These are phyloP conservation scores for Cephus pulcher DNA, from an alignment of 2,888 invertebrate species.

Conservation along the genomic window DNA sequence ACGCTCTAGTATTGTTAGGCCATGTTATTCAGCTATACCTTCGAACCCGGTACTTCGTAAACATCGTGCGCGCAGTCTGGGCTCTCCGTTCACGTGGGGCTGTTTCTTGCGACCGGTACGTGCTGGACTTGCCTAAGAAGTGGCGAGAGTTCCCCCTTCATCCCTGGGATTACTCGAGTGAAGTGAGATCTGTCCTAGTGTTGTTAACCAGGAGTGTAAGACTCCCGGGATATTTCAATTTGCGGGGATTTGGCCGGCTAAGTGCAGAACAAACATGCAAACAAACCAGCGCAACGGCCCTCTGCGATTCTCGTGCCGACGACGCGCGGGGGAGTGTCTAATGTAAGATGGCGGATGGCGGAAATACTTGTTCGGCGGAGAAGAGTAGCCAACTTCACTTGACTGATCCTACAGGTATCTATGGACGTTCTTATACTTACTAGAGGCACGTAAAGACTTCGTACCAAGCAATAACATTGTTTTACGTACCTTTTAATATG, in stretches of 20 bases:
- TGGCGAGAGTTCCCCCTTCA: slow-evolving; percentile 22
- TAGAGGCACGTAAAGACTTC: not conserved
- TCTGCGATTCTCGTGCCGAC: not conserved
- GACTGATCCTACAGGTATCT: not conserved
- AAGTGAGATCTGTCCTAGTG: slow-evolving; percentile 53
- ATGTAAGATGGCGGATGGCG: not conserved
- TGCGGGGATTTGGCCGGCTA: slow-evolving; percentile 49
- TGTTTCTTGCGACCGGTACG: slow-evolving; percentile 16
- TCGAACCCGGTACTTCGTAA: not conserved
- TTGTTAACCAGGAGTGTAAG: slow-evolving; percentile 56
- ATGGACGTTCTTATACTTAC: not conserved
- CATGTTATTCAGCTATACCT: not conserved
- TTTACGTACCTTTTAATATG: slow-evolving; percentile 72
- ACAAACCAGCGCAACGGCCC: slow-evolving; percentile 18
- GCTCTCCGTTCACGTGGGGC: not conserved
- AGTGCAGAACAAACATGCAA: slow-evolving; percentile 36
- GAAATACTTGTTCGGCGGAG: not conserved
- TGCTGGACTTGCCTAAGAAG: slow-evolving; percentile 37
- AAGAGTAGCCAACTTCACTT: not conserved
- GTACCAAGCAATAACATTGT: not conserved
- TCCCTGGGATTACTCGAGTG: slow-evolving; percentile 46
- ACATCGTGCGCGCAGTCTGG: not conserved
- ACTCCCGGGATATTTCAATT: slow-evolving; percentile 57
- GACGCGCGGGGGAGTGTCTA: not conserved
- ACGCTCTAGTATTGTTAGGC: not conserved